Base-by-base conservation (phyloP, 2,888 invertebrate species). In the Rhodophaea formosa region DNA sequence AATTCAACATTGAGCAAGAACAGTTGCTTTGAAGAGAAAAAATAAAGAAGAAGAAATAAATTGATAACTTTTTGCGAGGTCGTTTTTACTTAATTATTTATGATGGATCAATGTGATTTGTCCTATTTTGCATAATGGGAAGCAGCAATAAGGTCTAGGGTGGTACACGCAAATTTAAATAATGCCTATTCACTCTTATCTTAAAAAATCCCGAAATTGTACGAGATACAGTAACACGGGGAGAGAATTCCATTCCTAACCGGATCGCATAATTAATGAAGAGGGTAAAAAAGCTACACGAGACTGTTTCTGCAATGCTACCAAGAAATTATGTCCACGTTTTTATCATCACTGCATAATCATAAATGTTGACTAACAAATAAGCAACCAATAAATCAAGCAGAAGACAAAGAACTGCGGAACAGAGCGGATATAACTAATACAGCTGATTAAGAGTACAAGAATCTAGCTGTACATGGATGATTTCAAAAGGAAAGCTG, bases 271-370 rank as follows among this genome's bases (percentile, higher is more conserved):
- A n/a, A n/a, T n/a, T n/a, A n/a, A n/a, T n/a, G n/a, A n/a, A n/a
- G n/a, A n/a, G n/a, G n/a, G n/a, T n/a, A n/a, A n/a, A n/a, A n/a
- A n/a, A n/a, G 39, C 39, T n/a, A 39, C 12, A 46, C 17, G 23
- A n/a, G 23, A 5, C 8, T 23, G 23, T 46, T 46, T 10, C 17
- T 45, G 39, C n/a, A 39, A 39, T 39, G 39, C 39, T 39, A 39
- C 39, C 39, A n/a, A 39, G 39, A n/a, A 39, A 39, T 39, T 8
- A 12, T 46, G n/a, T 46, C 7, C 45, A 16, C 10, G 30, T 30
- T 47, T 49, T 49, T 32, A 14, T 49, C 51, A 65, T 46, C 62
- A 65, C 58, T 67, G 62, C 58, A 62, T 51, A 51, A 32, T 35
- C 35, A 51, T 35, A 51, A n/a, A 16, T 16, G 35, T 51, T 51